Evolutionary conservation across 30 jellyfish, hydroid and myxozoan genomes (phyloP).

Genomic region (Haliclystus octoradiatus): DNA sequence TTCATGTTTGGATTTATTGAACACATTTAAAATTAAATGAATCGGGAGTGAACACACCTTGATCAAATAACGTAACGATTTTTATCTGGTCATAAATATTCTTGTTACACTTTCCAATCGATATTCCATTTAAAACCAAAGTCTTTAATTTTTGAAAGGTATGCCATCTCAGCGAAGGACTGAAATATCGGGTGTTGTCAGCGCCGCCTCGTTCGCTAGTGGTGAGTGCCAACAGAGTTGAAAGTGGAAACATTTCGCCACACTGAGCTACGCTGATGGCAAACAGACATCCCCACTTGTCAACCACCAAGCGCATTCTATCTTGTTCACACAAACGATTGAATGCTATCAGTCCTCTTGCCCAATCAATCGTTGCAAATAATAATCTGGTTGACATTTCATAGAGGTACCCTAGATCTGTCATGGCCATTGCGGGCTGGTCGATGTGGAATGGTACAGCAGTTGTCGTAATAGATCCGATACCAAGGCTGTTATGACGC

Average conservation of each 20-base stretch:
- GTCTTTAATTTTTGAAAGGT: constrained; percentile 73
- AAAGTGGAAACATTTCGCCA: constrained; percentile 91
- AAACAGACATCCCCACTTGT: constrained; percentile 81
- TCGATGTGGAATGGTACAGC: constrained; percentile 37
- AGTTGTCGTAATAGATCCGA: not conserved
- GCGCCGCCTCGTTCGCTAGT: constrained; percentile 25
- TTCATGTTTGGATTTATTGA: not conserved
- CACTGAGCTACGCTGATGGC: constrained; percentile 90
- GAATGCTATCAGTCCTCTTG: constrained; percentile 60
- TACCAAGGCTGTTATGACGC: not conserved
- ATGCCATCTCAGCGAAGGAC: constrained; percentile 58
- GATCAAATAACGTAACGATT: constrained; percentile 83
- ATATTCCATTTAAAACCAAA: constrained; percentile 75
- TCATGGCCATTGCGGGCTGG: constrained; percentile 72
- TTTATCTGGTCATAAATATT: constrained; percentile 83
- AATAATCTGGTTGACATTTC: constrained; percentile 82
- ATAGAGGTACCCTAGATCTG: constrained; percentile 90
- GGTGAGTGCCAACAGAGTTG: constrained; percentile 68
- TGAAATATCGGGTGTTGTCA: not conserved
- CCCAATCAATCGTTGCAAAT: constrained; percentile 96
- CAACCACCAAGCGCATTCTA: constrained; percentile 44
- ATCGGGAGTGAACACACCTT: constrained; percentile 36
- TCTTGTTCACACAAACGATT: constrained; percentile 74
- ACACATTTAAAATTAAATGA: not conserved
- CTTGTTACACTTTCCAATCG: constrained; percentile 49